Conservation (phyloP, 2,888 invertebrate genomes). For the Drosophila borborema region DNA sequence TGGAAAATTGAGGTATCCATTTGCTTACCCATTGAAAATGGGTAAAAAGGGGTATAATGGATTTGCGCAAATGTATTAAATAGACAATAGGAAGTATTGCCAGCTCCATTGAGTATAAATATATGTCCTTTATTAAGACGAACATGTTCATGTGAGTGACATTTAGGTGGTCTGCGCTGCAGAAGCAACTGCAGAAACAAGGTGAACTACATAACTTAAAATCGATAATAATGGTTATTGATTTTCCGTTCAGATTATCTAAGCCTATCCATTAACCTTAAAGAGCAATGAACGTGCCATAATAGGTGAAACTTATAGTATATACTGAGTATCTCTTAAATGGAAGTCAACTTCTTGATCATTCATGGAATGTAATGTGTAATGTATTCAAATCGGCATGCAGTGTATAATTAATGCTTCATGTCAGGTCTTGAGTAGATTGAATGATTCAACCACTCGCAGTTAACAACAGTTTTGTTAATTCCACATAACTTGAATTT, state of each 20-base stretch:
- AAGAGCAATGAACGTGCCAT: not conserved
- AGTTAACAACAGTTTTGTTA: conserved; percentile 65
- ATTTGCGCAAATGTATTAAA: conserved; percentile 5
- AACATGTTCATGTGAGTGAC: not conserved
- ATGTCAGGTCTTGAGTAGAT: conserved; percentile 1
- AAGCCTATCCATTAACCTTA: not conserved
- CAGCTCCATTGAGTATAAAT: not conserved
- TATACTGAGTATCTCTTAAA: not conserved
- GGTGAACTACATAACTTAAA: not conserved
- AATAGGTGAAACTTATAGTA: not conserved
- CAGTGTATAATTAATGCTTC: conserved; percentile 11
- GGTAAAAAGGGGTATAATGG: conserved; percentile 5
- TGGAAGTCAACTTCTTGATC: not conserved
- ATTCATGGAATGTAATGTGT: conserved; percentile 17
- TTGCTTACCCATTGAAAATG: conserved; percentile 18
- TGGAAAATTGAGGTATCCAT: conserved; percentile 60
- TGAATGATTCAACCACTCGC: conserved; percentile 23
- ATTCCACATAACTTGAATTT: conserved; percentile 55
- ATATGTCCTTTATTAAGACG: not conserved
- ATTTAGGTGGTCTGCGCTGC: not conserved
- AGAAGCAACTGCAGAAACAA: not conserved
- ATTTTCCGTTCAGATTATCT: not conserved
- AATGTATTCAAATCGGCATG: conserved; percentile 38
- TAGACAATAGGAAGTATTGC: not conserved
- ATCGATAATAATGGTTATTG: not conserved